phyloP scores from a whole-genome alignment of 2,888 invertebrate genomes.

The Microctonus brassicae region DNA sequence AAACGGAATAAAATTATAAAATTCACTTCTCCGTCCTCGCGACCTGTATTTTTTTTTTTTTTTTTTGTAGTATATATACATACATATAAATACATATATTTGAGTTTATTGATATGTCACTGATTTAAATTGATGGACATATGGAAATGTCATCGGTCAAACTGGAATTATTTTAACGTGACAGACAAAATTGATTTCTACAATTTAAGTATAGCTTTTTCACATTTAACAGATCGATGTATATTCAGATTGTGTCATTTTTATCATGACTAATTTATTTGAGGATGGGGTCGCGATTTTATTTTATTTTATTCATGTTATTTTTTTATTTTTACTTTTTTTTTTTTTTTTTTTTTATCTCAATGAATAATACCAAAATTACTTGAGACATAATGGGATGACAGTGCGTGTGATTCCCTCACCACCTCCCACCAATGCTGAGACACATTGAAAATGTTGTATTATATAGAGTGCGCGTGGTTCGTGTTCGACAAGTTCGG shows the following conservation, averaged over 20 bases:
- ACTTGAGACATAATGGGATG: background rate
- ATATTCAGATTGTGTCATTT: background rate
- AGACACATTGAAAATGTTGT: background rate
- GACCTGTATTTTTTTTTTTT: background rate
- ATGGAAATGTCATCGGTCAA: background rate
- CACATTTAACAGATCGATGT: background rate
- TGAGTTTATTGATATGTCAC: background rate
- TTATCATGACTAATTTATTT: background rate
- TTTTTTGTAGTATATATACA: background rate
- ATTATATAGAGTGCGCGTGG: slow-evolving; percentile 41
- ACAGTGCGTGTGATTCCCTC: background rate
- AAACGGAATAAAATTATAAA: background rate
- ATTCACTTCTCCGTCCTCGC: slow-evolving; percentile 33
- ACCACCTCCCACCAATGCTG: background rate
- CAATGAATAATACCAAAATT: background rate
- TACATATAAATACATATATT: too few species aligned
- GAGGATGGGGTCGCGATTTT: slow-evolving; percentile 10
- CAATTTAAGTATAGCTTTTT: background rate
- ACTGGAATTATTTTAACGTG: background rate
- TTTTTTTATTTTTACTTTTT: too few species aligned
- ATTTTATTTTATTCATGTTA: background rate
- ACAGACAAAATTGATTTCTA: background rate
- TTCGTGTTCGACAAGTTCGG: slow-evolving; percentile 56
- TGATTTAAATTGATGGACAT: background rate
- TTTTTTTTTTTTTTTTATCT: background rate